Base-by-base conservation (phyloP, 2,797 vertebrate genomes). In the Jordanella pulchra region DNA sequence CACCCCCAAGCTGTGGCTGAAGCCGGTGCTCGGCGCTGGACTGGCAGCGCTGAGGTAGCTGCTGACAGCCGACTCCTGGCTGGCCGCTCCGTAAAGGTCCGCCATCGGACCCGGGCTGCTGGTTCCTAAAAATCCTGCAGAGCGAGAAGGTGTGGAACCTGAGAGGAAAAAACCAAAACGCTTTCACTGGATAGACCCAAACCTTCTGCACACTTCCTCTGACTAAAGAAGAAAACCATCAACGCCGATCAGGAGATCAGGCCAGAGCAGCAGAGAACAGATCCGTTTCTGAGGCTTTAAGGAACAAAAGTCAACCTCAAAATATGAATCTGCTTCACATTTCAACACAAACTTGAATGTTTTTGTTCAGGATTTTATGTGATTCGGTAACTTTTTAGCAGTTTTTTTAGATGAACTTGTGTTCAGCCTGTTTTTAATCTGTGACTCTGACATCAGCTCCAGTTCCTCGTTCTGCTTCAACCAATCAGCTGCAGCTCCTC, bases 51-150 rank as follows among this genome's bases (percentile, higher is more conserved):
- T 99, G 94, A 99, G 97, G 94, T 99, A 99, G 91, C 97, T 99
- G 95, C 97, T 98, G 91, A 99, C 96, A 30, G 97, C 96, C 0
- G 98, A 97, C 87, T 99, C 97, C 94, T 99, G 97, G 87, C 95
- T 96, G 92, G 97, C 96, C 0, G 96, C 93, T 77, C 96, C 97
- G 0, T 99, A 99, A 72, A 99, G 95, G 83, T 99, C 97, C 1
- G 98, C 97, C 97, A 99, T 99, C 2, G 98, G 97, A 63, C 97
- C 98, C 0, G 98, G 98, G 90, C 98, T 99, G 94, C 97, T 99
- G 61, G 98, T 98, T 77, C 98, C 97, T 90, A 99, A 94, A 90
- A 99, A 99, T 48, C 97, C 98, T 88, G 96, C 97, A 1, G 97
- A 93, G 91, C 97, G 97, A 90, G 96, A 97, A 2, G 96, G 96